Conservation (phyloP, 2,888 invertebrate genomes). For the Rhimphoctona megacephalus region DNA sequence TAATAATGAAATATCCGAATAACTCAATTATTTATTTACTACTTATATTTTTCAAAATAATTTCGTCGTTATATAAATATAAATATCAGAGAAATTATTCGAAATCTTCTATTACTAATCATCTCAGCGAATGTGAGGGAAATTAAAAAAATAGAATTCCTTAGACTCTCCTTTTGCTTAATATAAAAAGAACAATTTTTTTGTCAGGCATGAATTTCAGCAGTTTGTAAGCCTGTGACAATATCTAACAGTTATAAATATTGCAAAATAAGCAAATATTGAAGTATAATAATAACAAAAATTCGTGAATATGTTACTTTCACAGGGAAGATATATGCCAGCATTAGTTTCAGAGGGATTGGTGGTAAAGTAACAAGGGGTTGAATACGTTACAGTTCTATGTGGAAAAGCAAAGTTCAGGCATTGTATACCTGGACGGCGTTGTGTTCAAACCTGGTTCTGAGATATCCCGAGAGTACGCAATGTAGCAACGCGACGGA, state of each 20-base stretch:
- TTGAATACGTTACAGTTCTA: conserved; percentile 56
- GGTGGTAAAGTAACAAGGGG: conserved; percentile 49
- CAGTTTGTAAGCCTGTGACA: background rate
- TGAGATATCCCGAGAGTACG: conserved; percentile 60
- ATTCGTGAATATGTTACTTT: conserved; percentile 33
- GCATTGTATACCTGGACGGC: conserved; percentile 50
- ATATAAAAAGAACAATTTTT: background rate
- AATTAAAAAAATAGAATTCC: background rate
- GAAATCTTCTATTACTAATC: too few relatives aligned
- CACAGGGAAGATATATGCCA: conserved; percentile 10
- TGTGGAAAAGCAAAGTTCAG: conserved; percentile 69
- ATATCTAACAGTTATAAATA: background rate
- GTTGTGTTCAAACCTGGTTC: conserved; percentile 43
- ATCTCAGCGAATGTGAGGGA: background rate
- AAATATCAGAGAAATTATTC: too few relatives aligned
- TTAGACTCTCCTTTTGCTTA: background rate
- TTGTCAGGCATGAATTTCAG: background rate
- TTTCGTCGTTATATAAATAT: too few relatives aligned
- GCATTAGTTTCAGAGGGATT: conserved; percentile 34
- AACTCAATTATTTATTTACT: too few relatives aligned
- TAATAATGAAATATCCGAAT: too few relatives aligned
- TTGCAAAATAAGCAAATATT: background rate
- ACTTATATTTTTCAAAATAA: too few relatives aligned
- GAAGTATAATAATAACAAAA: conserved; percentile 32
- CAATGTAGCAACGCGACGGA: conserved; percentile 65